Conservation (phyloP, 2,888 invertebrate genomes). For the Drosophila fulvimacula region DNA sequence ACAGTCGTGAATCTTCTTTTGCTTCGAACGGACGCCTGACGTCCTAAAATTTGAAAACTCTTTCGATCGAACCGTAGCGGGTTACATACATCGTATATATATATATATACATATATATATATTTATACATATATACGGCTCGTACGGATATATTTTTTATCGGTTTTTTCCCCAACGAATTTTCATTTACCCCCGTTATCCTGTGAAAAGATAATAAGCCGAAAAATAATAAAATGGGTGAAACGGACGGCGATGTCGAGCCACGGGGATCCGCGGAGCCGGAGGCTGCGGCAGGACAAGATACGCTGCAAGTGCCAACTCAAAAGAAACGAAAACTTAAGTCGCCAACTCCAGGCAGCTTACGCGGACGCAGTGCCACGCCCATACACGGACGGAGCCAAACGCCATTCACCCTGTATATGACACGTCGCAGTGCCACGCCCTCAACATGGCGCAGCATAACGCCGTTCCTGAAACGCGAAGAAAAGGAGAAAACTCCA, state of each 20-base stretch:
- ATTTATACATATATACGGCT: conserved; percentile 61
- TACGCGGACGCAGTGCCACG: conserved; percentile 84
- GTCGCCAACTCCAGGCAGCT: conserved; percentile 83
- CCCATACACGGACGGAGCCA: conserved; percentile 84
- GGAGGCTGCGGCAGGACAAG: conserved; percentile 81
- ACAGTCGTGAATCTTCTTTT: conserved; percentile 85
- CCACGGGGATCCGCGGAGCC: conserved; percentile 81
- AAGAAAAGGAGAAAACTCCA: conserved; percentile 85
- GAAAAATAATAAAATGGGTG: conserved; percentile 79
- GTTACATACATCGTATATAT: conserved; percentile 52
- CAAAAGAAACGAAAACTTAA: conserved; percentile 83
- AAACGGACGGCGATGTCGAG: conserved; percentile 83
- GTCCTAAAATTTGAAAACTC: conserved; percentile 56
- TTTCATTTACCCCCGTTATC: conserved; percentile 68
- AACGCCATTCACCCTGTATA: conserved; percentile 83
- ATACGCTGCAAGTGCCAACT: conserved; percentile 82
- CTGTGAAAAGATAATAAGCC: conserved; percentile 67
- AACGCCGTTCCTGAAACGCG: conserved; percentile 84
- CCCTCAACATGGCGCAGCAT: conserved; percentile 85
- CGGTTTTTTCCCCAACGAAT: conserved; percentile 67
- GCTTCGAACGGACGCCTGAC: conserved; percentile 84
- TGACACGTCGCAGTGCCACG: conserved; percentile 84
- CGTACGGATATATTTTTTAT: conserved; percentile 71
- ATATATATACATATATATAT: conserved; percentile 38
- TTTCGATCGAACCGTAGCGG: conserved; percentile 78